A percentile compares a stretch with the other conserved stretches of the same genome.
These are phyloP conservation scores for Leucopsar rothschildi DNA, from an alignment of 2,113 vertebrate genomes.

Conservation along the genomic window DNA sequence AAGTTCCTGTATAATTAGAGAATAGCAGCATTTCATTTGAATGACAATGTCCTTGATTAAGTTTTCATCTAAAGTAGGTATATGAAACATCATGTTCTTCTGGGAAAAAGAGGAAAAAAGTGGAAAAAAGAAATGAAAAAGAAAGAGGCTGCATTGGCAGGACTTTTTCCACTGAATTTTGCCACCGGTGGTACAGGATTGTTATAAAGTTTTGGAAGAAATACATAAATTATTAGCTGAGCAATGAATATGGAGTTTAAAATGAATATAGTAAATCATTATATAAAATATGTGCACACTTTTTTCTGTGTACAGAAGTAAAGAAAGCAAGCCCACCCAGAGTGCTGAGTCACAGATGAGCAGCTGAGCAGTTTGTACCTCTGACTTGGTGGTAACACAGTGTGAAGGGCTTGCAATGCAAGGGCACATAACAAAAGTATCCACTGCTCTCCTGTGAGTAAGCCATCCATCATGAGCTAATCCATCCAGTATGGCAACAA, in stretches of 20 bases:
- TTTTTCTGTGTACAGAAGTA: neutral
- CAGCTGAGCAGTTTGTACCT: neutral
- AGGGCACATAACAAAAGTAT: neutral
- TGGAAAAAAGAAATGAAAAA: neutral
- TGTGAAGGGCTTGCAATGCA: neutral
- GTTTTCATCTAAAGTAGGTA: neutral
- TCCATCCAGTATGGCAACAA: neutral
- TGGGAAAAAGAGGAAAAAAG: neutral
- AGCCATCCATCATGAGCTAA: constrained; percentile 19
- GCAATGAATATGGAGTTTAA: neutral
- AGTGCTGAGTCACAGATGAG: neutral
- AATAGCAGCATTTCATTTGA: neutral
- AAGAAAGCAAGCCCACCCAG: neutral
- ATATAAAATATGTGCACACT: neutral
- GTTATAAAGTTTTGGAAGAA: neutral
- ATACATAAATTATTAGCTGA: neutral
- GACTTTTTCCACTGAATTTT: neutral
- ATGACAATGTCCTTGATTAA: neutral
- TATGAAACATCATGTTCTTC: neutral
- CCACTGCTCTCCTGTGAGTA: neutral
- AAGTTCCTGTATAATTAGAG: neutral
- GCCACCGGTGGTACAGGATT: neutral
- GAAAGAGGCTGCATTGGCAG: neutral
- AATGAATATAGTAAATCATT: neutral
- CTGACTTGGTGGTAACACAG: neutral